A percentile compares a stretch with the other conserved stretches of the same genome.
Evolutionary conservation across 2,113 vertebrate genomes (phyloP).

Genomic region (Chamaetylas fuelleborni): DNA sequence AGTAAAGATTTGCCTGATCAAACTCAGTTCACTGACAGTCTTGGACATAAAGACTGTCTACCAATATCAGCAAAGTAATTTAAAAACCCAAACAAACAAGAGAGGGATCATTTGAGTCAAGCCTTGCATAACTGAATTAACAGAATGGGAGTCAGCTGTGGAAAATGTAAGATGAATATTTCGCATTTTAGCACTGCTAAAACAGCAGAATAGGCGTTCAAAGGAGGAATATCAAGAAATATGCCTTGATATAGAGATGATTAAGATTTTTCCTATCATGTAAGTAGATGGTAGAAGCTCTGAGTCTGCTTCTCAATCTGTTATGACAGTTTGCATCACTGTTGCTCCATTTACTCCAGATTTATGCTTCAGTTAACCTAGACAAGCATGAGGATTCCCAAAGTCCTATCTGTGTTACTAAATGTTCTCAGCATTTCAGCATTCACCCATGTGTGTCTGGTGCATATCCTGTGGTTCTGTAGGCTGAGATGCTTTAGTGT

Average conservation of each 20-base stretch:
- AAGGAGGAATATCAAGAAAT: not conserved
- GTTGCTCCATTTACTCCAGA: slow-evolving; percentile 43
- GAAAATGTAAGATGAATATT: not conserved
- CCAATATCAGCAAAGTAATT: not conserved
- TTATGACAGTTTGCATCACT: slow-evolving; percentile 25
- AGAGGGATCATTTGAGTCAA: not conserved
- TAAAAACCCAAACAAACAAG: not conserved
- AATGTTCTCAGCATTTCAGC: slow-evolving; percentile 37
- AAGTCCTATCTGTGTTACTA: slow-evolving; percentile 4
- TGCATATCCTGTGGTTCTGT: slow-evolving; percentile 19
- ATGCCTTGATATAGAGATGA: not conserved
- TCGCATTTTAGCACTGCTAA: fast-evolving
- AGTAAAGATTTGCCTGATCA: slow-evolving; percentile 3
- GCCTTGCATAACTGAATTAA: not conserved
- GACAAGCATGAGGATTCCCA: slow-evolving; percentile 14
- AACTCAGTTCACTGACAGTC: not conserved
- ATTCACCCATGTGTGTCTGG: slow-evolving; percentile 22
- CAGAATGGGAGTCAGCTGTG: not conserved
- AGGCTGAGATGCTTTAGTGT: not conserved
- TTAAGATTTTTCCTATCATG: not conserved
- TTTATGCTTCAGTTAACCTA: not conserved
- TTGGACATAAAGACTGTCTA: not conserved
- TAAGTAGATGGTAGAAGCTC: not conserved
- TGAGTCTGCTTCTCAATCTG: slow-evolving; percentile 7
- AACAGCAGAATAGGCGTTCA: not conserved